phyloP scores from a whole-genome alignment of 2,888 invertebrate species.

The Augochlorella aurata region DNA sequence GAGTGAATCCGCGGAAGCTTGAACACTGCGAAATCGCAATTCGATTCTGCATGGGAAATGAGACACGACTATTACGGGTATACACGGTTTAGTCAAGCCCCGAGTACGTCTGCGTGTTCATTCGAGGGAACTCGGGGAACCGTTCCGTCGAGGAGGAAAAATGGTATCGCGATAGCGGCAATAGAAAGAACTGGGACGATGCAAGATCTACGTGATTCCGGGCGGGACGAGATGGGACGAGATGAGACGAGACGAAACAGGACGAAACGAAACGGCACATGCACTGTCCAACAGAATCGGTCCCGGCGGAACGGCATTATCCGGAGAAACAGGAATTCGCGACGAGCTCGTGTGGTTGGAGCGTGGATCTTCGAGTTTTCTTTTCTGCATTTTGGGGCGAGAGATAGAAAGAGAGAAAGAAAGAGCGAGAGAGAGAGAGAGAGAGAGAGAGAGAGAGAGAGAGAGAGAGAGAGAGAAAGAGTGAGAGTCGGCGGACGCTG shows the following conservation, averaged over 20 bases:
- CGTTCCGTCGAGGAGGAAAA: constrained; percentile 20
- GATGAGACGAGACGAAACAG: constrained; percentile 5
- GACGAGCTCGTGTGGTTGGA: background rate
- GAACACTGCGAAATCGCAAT: constrained; percentile 18
- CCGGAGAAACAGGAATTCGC: constrained; percentile 3
- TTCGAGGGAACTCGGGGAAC: constrained; percentile 16
- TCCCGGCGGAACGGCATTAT: constrained; percentile 24
- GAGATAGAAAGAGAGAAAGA: background rate
- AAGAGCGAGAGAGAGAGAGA: background rate
- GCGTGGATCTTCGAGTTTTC: background rate
- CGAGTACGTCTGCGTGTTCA: background rate
- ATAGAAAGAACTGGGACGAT: constrained; percentile 18
- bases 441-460: background rate
- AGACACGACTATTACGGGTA: constrained; percentile 5
- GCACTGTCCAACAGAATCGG: constrained; percentile 7
- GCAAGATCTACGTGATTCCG: constrained; percentile 42
- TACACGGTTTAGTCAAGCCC: constrained; percentile 2
- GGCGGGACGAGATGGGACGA: constrained; percentile 4
- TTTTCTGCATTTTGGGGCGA: background rate
- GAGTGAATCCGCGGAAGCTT: background rate
- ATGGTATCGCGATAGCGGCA: constrained; percentile 29
- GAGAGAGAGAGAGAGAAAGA: background rate
- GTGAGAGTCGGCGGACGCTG: background rate
- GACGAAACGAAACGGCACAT: constrained; percentile 16
- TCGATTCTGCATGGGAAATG: background rate